Percentiles rank a stretch among this genome's conserved stretches.
Conservation (phyloP, 2,797 vertebrate genomes). For the Adelosebastes latens region DNA sequence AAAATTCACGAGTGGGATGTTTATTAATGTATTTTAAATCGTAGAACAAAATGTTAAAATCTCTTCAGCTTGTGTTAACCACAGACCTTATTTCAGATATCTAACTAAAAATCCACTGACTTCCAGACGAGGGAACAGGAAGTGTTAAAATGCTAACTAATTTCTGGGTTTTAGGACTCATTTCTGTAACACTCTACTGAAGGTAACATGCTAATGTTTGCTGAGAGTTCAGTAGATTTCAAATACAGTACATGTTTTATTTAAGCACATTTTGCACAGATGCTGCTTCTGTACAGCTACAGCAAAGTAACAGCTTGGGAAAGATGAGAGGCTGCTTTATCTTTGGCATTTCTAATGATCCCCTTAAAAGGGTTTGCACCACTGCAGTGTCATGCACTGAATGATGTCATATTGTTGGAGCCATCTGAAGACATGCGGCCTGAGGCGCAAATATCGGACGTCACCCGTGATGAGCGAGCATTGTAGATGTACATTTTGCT, state of each 20-base stretch:
- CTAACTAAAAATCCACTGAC: no score
- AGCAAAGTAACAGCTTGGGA: not conserved
- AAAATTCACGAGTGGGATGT: no score
- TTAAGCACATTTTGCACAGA: not conserved
- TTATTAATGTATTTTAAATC: no score
- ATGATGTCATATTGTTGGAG: slow-evolving; percentile 84
- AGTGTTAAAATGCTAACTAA: not conserved
- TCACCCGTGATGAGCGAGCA: slow-evolving; percentile 68
- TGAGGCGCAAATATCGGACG: slow-evolving; percentile 80
- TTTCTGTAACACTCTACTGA: no score
- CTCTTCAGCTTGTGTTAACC: no score
- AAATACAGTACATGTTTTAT: not conserved
- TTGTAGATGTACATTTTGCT: slow-evolving; percentile 75
- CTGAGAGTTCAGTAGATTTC: not conserved
- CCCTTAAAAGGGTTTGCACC: not conserved
- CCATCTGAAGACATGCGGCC: slow-evolving; percentile 77
- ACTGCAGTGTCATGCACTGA: slow-evolving; percentile 78
- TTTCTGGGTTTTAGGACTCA: not conserved
- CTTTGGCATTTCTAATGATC: not conserved
- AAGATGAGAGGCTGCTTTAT: not conserved
- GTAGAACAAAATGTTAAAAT: no score
- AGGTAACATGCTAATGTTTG: not conserved
- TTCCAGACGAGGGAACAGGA: not conserved
- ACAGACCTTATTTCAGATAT: no score
- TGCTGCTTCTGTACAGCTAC: not conserved